These are phyloP conservation scores for Leptura quadrifasciata DNA, from an alignment of 2,888 invertebrate species.

Conservation along the genomic window DNA sequence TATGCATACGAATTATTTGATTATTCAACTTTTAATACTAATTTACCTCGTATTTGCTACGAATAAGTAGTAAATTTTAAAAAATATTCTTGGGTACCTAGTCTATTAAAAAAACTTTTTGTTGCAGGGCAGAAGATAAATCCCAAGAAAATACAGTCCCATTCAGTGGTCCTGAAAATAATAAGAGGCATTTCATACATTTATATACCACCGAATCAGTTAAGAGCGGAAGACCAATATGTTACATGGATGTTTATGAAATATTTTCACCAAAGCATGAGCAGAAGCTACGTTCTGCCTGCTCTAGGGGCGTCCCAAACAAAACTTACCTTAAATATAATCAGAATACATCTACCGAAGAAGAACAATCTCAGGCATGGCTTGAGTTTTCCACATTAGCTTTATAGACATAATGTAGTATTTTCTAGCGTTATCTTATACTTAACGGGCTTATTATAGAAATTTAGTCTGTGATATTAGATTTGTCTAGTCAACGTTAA, in stretches of 20 bases:
- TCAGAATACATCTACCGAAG: conserved; percentile 2
- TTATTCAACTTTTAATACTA: too few species aligned
- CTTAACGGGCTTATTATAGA: not conserved
- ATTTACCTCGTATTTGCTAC: too few species aligned
- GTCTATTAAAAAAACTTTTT: not conserved
- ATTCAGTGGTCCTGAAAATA: conserved; percentile 21
- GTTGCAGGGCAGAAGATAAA: conserved; percentile 29
- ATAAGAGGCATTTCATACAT: conserved; percentile 60
- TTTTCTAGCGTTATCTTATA: not conserved
- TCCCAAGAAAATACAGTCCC: not conserved
- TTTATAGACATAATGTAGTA: not conserved
- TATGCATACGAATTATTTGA: too few species aligned
- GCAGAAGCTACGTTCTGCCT: conserved; percentile 53
- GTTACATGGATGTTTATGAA: conserved; percentile 62
- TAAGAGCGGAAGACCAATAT: conserved; percentile 55
- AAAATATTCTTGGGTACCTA: too few species aligned
- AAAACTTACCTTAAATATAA: conserved; percentile 50
- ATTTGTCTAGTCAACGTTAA: conserved; percentile 25
- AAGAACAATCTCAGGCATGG: conserved; percentile 39
- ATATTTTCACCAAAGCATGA: conserved; percentile 57
- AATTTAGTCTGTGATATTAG: conserved; percentile 34
- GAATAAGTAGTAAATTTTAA: too few species aligned
- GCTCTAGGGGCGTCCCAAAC: conserved; percentile 54
- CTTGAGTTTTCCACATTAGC: conserved; percentile 44
- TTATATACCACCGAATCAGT: conserved; percentile 56